Percentiles rank a stretch among this genome's conserved stretches.
Evolutionary conservation across 2,113 vertebrate species (phyloP).

Genomic region (Lophochroa leadbeateri): DNA sequence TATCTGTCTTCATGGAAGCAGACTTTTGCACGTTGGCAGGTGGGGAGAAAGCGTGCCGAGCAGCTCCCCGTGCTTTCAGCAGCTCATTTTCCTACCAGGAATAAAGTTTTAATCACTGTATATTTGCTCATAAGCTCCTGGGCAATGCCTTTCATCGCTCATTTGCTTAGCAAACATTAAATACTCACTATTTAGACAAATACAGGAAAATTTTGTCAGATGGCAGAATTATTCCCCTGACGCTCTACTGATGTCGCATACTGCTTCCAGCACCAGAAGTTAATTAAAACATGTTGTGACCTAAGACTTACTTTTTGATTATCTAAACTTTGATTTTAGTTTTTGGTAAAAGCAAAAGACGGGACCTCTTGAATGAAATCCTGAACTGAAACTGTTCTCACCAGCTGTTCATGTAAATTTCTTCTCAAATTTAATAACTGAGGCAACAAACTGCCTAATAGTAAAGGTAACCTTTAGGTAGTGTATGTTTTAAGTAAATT

Average conservation of each 20-base stretch:
- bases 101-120: not conserved
- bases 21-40: not conserved
- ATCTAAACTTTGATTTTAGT: not conserved
- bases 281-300: not conserved
- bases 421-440: not conserved
- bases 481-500: not conserved
- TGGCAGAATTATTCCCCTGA: not conserved
- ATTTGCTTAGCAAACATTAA: not conserved
- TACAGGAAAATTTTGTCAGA: not conserved
- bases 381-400: not conserved
- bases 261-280: not conserved
- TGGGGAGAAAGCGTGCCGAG: not conserved
- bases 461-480: not conserved
- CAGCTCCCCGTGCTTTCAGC: not conserved
- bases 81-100: not conserved
- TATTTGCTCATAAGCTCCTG: not conserved
- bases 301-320: not conserved
- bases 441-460: not conserved
- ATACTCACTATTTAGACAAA: not conserved
- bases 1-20: not conserved
- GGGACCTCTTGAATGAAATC: not conserved
- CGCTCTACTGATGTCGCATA: accelerated
- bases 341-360: not conserved
- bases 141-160: not conserved
- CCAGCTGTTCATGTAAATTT: not conserved